Percentiles rank a stretch among this genome's conserved stretches.
These are phyloP conservation scores for Macropodus opercularis DNA, from an alignment of 2,797 vertebrate species.

Conservation along the genomic window DNA sequence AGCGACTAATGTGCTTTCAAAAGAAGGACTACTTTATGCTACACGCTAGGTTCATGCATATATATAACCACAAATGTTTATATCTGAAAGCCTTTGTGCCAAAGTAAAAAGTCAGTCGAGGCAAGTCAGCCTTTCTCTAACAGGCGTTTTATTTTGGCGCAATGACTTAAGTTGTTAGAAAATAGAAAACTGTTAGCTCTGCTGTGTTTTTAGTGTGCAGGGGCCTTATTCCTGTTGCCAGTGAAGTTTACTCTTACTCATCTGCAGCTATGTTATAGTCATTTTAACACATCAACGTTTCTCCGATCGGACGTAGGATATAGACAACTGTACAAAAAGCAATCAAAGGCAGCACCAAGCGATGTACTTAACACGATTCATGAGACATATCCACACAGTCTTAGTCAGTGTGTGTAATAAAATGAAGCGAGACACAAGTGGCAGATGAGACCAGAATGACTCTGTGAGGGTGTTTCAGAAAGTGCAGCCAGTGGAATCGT, in stretches of 20 bases:
- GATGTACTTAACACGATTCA: constrained; percentile 54
- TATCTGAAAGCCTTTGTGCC: constrained; percentile 51
- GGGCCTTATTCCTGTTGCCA: constrained; percentile 66
- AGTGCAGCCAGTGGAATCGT: constrained; percentile 21
- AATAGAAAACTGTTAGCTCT: constrained; percentile 17
- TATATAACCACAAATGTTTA: constrained; percentile 56
- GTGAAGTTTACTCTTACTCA: constrained; percentile 62
- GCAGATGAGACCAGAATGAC: constrained; percentile 38
- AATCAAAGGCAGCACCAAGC: constrained; percentile 68
- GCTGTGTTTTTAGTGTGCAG: constrained; percentile 61
- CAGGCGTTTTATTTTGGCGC: constrained; percentile 34
- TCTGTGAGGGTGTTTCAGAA: constrained; percentile 24
- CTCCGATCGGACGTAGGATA: constrained; percentile 54
- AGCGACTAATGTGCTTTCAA: constrained; percentile 39
- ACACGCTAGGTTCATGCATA: constrained; percentile 45
- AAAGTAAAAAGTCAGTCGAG: constrained; percentile 31
- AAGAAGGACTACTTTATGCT: constrained; percentile 45
- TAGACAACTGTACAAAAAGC: constrained; percentile 71
- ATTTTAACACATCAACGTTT: constrained; percentile 58
- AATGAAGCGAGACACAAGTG: constrained; percentile 30
- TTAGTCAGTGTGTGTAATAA: constrained; percentile 54
- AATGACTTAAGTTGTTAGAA: constrained; percentile 27
- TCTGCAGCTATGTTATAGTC: constrained; percentile 64
- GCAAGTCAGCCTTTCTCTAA: constrained; percentile 28
- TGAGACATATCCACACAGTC: constrained; percentile 54